Percentiles rank a stretch among this genome's conserved stretches.
These are phyloP conservation scores for Crotalus horridus DNA, from an alignment of 2,113 vertebrate species.

Conservation along the genomic window DNA sequence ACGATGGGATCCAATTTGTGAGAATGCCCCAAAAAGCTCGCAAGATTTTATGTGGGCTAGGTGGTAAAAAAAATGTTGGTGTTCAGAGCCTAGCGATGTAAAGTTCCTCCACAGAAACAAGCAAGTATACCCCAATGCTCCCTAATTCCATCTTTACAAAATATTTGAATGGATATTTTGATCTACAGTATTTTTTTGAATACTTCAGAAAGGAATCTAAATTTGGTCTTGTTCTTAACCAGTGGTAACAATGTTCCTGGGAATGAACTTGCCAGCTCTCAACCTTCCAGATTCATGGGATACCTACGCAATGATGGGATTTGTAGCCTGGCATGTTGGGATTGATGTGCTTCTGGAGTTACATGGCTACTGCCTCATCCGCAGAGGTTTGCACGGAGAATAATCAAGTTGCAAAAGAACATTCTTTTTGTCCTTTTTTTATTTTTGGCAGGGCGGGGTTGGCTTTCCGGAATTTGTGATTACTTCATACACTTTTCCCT, in stretches of 20 bases:
- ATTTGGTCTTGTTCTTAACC: slow-evolving; percentile 24
- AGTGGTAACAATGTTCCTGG: slow-evolving; percentile 77
- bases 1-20: not conserved
- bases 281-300: slow-evolving; percentile 74
- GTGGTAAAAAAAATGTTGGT: not conserved
- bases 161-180: not conserved
- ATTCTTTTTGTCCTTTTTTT: too few species aligned
- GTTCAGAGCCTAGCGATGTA: not conserved
- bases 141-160: not conserved
- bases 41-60: not conserved
- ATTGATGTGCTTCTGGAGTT: slow-evolving; percentile 76
- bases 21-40: not conserved
- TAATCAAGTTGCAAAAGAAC: not conserved
- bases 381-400: slow-evolving; percentile 57
- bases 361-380: slow-evolving; percentile 71
- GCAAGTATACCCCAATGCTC: not conserved
- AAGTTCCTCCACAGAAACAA: not conserved
- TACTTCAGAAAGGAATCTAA: not conserved
- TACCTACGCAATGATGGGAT: slow-evolving; percentile 74
- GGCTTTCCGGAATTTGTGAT: not conserved
- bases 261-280: slow-evolving; percentile 78
- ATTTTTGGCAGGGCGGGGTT: not conserved
- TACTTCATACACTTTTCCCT: not conserved
- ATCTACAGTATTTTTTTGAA: not conserved
- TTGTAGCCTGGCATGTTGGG: slow-evolving; percentile 79